Base-by-base conservation (phyloP, 2,888 invertebrate species). In the Sussaba pulchella region DNA sequence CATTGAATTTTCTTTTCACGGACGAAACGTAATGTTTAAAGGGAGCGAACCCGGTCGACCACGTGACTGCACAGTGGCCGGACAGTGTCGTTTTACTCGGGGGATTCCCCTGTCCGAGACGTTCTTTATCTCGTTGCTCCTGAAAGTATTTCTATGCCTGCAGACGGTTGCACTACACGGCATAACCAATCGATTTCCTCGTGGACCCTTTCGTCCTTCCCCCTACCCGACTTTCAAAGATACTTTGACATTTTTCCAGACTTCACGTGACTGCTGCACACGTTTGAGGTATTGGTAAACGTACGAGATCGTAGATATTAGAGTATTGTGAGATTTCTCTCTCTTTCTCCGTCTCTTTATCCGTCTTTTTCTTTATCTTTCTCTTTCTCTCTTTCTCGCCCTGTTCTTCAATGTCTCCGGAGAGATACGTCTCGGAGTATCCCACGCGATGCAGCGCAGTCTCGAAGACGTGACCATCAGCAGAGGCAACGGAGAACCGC, bases 401-500 rank as follows among this genome's bases (percentile, higher is more conserved):
- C n/a, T n/a, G n/a, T n/a, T n/a, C n/a, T n/a, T n/a, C n/a, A n/a
- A n/a, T n/a, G n/a, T n/a, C n/a, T n/a, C n/a, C n/a, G n/a, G n/a
- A n/a, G n/a, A n/a, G n/a, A n/a, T n/a, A 2, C 31, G 31, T 41
- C 36, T 17, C 36, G 36, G 31, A 63, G 36, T 72, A 76, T 77
- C 77, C 77, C 77, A 81, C 72, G 72, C 36, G 14, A 72, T n/a
- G 54, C 24, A 64, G 47, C 54, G 10, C 17, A 43, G 69, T 39
- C 54, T 41, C 39, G 39, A 10, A 61, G 63, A 69, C 63, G 69
- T 73, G 73, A 78, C 73, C 69, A 50, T 26, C 63, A 78, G 69
- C n/a, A n/a, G n/a, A n/a, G n/a, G 54, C 47, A 39, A 69, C 54
- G n/a, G n/a, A 47, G 70, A 66, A 36, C 73, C 54, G 26, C 66